Evolutionary conservation across 2,113 vertebrate genomes (phyloP).

Genomic region (Danionella cerebrum): DNA sequence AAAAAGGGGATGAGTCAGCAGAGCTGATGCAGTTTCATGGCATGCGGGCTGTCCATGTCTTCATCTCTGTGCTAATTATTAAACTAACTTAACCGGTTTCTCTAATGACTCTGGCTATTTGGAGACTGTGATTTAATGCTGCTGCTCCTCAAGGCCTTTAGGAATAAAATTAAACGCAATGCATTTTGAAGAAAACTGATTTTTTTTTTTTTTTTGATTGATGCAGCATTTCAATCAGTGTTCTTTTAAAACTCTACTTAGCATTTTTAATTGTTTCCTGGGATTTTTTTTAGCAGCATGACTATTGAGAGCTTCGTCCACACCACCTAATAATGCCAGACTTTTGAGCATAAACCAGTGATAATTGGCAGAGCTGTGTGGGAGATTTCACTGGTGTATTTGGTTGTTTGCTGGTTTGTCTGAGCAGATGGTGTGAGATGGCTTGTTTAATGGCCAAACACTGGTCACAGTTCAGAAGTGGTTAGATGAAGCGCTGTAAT

Average conservation of each 20-base stretch:
- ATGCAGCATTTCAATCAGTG: too few species aligned
- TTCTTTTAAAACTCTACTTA: too few species aligned
- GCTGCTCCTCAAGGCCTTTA: conserved; percentile 45
- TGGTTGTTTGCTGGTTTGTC: conserved; percentile 12
- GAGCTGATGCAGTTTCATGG: not conserved
- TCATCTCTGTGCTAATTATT: conserved; percentile 55
- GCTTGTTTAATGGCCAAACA: conserved; percentile 35
- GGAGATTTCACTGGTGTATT: not conserved
- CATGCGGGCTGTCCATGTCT: not conserved
- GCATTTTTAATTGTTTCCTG: not conserved
- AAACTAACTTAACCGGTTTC: conserved; percentile 37
- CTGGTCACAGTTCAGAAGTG: conserved; percentile 17
- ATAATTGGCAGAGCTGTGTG: not conserved
- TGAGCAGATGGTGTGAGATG: conserved; percentile 24
- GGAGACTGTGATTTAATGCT: conserved; percentile 38
- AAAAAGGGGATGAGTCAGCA: conserved; percentile 50
- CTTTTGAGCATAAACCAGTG: not conserved
- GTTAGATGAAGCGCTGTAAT: conserved; percentile 44
- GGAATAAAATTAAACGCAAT: not conserved
- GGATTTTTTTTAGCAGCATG: not conserved
- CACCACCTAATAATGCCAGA: not conserved
- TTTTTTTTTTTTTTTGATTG: not conserved
- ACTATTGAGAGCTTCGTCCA: not conserved
- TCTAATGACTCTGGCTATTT: conserved; percentile 37
- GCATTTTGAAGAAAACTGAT: conserved; percentile 21